Conservation (phyloP, 2,797 vertebrate species). For the Lepus townsendii region DNA sequence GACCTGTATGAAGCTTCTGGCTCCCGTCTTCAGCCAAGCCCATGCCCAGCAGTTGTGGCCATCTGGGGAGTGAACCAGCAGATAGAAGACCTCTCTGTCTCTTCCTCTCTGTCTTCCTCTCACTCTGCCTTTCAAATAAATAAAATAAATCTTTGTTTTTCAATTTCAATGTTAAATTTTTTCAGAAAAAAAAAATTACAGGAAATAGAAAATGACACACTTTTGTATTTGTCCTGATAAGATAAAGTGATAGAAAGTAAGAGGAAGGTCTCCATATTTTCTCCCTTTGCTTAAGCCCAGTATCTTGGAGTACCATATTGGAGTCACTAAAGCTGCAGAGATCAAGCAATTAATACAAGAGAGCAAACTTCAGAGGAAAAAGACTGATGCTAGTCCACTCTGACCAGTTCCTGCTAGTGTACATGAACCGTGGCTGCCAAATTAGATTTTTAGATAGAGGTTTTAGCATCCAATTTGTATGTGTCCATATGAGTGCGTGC, state of each 20-base stretch:
- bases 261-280: background rate
- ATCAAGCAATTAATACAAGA: background rate
- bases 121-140: no score
- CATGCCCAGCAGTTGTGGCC: no score
- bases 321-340: background rate
- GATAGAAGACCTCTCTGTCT: no score
- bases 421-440: background rate
- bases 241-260: background rate
- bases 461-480: background rate
- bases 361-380: background rate
- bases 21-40: no score
- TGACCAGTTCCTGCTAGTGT: background rate
- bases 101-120: no score
- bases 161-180: background rate
- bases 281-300: background rate
- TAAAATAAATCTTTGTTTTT: no score
- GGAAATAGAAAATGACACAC: background rate
- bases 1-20: no score
- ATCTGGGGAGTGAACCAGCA: no score
- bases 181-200: background rate
- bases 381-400: background rate
- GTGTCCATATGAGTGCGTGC: background rate
- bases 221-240: background rate
- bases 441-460: background rate
- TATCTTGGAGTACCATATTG: fast-evolving